Evolutionary conservation across 2,797 vertebrate species (phyloP).

Genomic region (Crax fasciolata): DNA sequence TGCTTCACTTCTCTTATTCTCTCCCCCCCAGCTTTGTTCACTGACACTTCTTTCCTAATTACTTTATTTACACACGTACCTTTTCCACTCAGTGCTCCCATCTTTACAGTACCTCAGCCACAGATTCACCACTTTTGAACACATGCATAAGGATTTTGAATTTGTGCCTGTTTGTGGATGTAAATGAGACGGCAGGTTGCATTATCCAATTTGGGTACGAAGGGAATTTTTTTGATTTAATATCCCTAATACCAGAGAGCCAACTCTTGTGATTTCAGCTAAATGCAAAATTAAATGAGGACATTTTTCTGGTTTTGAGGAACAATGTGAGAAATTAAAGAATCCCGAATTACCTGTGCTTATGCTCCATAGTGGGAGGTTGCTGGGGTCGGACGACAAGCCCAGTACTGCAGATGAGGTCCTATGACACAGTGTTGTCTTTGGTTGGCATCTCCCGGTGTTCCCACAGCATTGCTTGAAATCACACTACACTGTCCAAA

Average conservation of each 20-base stretch:
- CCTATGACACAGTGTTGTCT: fast-evolving
- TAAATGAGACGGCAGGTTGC: background rate
- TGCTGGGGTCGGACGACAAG: background rate
- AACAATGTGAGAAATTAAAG: background rate
- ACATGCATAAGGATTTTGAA: fast-evolving
- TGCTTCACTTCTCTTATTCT: background rate
- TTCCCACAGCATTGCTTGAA: background rate
- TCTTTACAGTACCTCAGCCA: background rate
- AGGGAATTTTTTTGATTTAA: background rate
- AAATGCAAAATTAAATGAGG: background rate
- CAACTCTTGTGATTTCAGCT: background rate
- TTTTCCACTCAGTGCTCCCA: background rate
- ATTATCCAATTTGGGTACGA: background rate
- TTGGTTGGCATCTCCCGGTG: background rate
- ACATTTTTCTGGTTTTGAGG: background rate
- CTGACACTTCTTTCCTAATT: background rate
- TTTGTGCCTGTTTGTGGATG: background rate
- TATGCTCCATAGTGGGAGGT: fast-evolving
- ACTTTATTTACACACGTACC: background rate
- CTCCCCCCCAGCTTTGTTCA: background rate
- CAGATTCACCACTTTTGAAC: background rate
- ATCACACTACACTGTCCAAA: fast-evolving
- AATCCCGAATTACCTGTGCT: background rate
- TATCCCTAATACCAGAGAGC: background rate
- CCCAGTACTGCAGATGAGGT: background rate